Base-by-base conservation (phyloP, 2,888 invertebrate genomes). In the Pachliopta kotzebuea region DNA sequence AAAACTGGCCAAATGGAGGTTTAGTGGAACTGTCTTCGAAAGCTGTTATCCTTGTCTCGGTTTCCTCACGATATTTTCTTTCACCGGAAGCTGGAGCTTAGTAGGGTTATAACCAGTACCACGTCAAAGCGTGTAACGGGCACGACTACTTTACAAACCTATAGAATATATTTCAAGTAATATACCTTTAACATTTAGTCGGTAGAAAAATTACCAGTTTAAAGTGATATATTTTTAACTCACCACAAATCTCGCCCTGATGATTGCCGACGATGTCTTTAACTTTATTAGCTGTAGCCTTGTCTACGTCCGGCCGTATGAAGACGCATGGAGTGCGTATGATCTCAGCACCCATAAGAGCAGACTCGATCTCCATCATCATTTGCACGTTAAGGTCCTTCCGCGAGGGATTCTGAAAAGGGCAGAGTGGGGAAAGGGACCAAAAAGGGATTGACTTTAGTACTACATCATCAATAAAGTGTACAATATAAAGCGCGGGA, bases 361-460 rank as follows among this genome's bases (percentile, higher is more conserved):
- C 94, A 69, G 97, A 96, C 80, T 98, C 97, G 65, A 97, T 96
- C 69, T 95, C 95, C 92, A 96, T 95, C 84, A 98, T 96, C 96
- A 99, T 96, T 82, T 98, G 98, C 66, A 98, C 95, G 77, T 98
- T 96, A 69, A 97, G 94, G 80, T 99, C 98, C 87, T 97, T 95
- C 45, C 97, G 95, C 2, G 97, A 96, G 1, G 98, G 97, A 74
- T 97, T 97, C 94, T 96, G 93, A 66, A 94, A 94, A 83, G 75
- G 88, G 57, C 68, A 76, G 75, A n/a, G 70, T 71, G 74, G 70
- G 70, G 67, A 67, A 73, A 74, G 73, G 72, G 68, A 53, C 73
- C 72, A 76, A 68, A 76, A 67, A 68, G 62, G 66, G 64, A 56
- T 24, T 58, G 14, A 53, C 14, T 60, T 67, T 60, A 67, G 62